These are phyloP conservation scores for Agrilus planipennis DNA, from an alignment of 1,140 invertebrate genomes.

Conservation along the genomic window DNA sequence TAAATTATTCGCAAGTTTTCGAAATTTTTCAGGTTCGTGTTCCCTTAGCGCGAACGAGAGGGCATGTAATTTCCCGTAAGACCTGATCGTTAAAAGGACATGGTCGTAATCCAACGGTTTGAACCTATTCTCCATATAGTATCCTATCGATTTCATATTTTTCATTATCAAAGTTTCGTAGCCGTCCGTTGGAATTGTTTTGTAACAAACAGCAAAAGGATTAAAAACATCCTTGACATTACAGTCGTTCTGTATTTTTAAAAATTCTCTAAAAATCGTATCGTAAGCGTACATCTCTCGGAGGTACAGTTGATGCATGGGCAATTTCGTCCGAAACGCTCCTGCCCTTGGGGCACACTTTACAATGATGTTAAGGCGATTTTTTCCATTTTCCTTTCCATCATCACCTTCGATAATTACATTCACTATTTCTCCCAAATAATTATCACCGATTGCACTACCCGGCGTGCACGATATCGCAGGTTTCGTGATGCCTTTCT, in stretches of 20 bases:
- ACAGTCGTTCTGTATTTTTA: constrained; percentile 18
- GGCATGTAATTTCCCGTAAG: constrained; percentile 43
- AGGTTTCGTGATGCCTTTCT: background rate
- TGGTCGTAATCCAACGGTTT: constrained; percentile 34
- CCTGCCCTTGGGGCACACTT: constrained; percentile 5
- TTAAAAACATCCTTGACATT: constrained; percentile 16
- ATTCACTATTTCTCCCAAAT: constrained; percentile 9
- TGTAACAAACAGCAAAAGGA: constrained; percentile 32
- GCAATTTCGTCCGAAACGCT: background rate
- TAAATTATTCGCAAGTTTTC: background rate
- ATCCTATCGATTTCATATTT: constrained; percentile 37
- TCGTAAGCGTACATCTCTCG: constrained; percentile 24
- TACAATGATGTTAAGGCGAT: constrained; percentile 2
- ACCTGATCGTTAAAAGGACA: constrained; percentile 34
- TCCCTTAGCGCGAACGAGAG: constrained; percentile 37
- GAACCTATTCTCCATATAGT: constrained; percentile 35
- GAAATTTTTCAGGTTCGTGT: constrained; percentile 28
- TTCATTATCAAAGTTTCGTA: constrained; percentile 41
- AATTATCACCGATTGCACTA: constrained; percentile 4
- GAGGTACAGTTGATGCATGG: constrained; percentile 13
- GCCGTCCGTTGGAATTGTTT: constrained; percentile 23
- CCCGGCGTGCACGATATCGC: background rate
- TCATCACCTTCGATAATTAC: background rate
- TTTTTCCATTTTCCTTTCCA: background rate
- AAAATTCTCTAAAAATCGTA: constrained; percentile 17